Base-by-base conservation (phyloP, 2,888 invertebrate species). In the Amiota communis region DNA sequence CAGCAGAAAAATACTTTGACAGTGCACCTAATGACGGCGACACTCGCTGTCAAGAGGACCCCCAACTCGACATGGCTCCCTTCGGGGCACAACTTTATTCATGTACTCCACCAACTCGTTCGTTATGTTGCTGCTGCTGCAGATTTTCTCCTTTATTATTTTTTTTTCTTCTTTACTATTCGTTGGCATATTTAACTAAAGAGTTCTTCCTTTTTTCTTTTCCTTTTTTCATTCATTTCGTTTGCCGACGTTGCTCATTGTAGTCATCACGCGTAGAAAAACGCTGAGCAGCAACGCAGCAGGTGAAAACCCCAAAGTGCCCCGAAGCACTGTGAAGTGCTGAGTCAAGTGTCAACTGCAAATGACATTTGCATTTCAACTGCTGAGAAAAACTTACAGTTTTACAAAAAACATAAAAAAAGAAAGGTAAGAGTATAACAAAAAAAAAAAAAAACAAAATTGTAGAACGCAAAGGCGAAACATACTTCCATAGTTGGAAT, bases 261-360 rank as follows among this genome's bases (percentile, higher is more conserved):
- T 65, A 48, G 11, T 17, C 59, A 20, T 11, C 76, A 76, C 75
- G 74, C 76, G 73, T 65, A 71, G 63, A 59, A 73, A 57, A 73
- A 77, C 75, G 77, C 76, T 23, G 49, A 70, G 9, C 17, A 56
- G 70, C 36, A n/a, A 10, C 13, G 56, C 15, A 72, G 78, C 84
- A 83, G 83, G 83, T 83, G 83, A 83, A 83, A 84, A 80, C 84
- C 84, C 83, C 83, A 83, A 83, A 83, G 83, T 83, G 84, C 83
- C 84, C 78, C 75, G 79, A 84, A 84, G 84, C 84, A 83, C 81
- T 83, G 83, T 83, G 84, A 83, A 83, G 83, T 83, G 83, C 84
- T 83, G 83, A 83, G 83, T 83, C 83, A 83, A 83, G 83, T 83
- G 83, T 83, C 83, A 83, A 83, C 83, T 83, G 84, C 83, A 84